phyloP scores from a whole-genome alignment of 2,113 vertebrate species.

The Phrynosoma blainvillii region DNA sequence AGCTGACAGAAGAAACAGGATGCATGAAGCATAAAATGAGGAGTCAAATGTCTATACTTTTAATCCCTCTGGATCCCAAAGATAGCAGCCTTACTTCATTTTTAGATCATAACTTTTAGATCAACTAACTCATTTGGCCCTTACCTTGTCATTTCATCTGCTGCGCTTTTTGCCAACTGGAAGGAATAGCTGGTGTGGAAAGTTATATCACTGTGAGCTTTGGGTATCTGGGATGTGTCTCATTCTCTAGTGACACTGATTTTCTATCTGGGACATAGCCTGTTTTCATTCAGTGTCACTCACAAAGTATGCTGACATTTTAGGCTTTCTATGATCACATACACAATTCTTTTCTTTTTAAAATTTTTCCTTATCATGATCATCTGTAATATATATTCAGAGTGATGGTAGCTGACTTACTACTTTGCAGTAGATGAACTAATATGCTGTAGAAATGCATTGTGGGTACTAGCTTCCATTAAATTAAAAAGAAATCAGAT shows the following conservation, averaged over 20 bases:
- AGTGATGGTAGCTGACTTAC: not conserved
- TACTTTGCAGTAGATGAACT: too few species aligned
- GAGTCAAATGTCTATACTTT: not conserved
- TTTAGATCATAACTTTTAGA: not conserved
- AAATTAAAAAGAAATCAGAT: not conserved
- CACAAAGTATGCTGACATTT: slow-evolving; percentile 13
- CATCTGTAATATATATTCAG: slow-evolving; percentile 1
- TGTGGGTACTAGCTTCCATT: not conserved
- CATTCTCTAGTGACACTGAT: not conserved
- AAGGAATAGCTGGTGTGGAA: not conserved
- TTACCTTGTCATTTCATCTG: not conserved
- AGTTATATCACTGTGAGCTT: slow-evolving; percentile 1
- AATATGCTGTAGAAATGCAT: not conserved
- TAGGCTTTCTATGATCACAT: slow-evolving; percentile 12
- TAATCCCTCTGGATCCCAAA: slow-evolving; percentile 2
- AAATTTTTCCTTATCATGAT: slow-evolving; percentile 19
- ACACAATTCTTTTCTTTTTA: not conserved
- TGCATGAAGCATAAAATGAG: not conserved
- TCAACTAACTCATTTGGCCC: not conserved
- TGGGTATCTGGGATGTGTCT: not conserved
- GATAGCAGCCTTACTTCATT: not conserved
- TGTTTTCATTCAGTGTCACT: not conserved
- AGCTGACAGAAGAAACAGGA: accelerated
- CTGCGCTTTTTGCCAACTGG: not conserved
- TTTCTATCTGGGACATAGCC: not conserved